These are phyloP conservation scores for Drosophila lini DNA, from an alignment of 1,140 invertebrate species.

Conservation along the genomic window DNA sequence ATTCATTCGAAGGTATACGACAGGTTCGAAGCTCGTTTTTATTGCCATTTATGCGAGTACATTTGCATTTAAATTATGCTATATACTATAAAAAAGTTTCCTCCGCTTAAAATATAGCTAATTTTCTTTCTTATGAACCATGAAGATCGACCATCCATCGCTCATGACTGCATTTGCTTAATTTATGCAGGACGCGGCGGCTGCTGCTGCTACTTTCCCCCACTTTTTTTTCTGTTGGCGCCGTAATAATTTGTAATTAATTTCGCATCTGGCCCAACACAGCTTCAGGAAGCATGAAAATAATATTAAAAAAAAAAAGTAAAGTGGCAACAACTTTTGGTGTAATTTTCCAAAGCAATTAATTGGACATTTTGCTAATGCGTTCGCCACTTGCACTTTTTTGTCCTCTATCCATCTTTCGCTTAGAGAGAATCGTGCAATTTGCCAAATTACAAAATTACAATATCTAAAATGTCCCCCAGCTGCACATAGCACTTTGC, in stretches of 20 bases:
- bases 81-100: constrained; percentile 22
- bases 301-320: not conserved
- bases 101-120: constrained; percentile 43
- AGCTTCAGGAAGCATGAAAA: not conserved
- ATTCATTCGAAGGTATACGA: not conserved
- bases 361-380: constrained; percentile 78
- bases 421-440: constrained; percentile 18
- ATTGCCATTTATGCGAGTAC: constrained; percentile 1
- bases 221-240: constrained; percentile 9
- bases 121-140: constrained; percentile 63
- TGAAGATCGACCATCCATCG: not conserved
- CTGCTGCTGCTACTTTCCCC: constrained; percentile 4
- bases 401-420: constrained; percentile 24
- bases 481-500: constrained; percentile 33
- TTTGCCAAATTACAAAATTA: constrained; percentile 73
- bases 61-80: constrained; percentile 70
- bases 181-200: constrained; percentile 66
- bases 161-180: constrained; percentile 50
- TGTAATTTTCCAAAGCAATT: constrained; percentile 59
- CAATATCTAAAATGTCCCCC: constrained; percentile 70
- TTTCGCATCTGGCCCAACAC: constrained; percentile 64
- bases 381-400: constrained; percentile 61
- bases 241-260: constrained; percentile 79
- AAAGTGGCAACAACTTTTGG: constrained; percentile 26
- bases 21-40: constrained; percentile 6